Conservation (phyloP, 2,797 vertebrate species). For the Syncerus caffer region DNA sequence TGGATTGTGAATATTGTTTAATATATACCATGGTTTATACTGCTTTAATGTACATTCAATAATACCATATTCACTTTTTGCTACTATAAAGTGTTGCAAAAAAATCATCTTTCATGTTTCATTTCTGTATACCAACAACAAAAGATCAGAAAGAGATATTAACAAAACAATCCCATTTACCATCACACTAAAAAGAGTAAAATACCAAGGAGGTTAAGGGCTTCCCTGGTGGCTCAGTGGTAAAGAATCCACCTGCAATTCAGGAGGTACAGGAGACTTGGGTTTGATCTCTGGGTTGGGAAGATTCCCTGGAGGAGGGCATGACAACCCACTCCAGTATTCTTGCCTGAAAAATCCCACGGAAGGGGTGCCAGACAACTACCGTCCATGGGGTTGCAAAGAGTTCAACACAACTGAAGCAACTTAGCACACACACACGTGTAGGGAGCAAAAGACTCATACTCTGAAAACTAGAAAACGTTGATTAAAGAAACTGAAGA, state of each 20-base stretch:
- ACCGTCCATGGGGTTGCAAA: rapidly evolving
- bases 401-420: background rate
- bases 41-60: background rate
- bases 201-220: background rate
- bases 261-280: background rate
- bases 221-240: background rate
- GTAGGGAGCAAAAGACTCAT: background rate
- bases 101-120: background rate
- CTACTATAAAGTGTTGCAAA: background rate
- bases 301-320: background rate
- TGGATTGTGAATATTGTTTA: background rate
- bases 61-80: background rate
- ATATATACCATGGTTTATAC: background rate
- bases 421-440: background rate
- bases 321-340: background rate
- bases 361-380: background rate
- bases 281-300: background rate
- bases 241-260: background rate
- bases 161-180: background rate
- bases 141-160: background rate
- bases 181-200: background rate
- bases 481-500: background rate
- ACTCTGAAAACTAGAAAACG: background rate
- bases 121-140: background rate
- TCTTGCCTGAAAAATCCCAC: background rate